A percentile compares a stretch with the other conserved stretches of the same genome.
Evolutionary conservation across 30 jellyfish, hydroid and myxozoan genomes (phyloP).

Genomic region (Aurelia aurita): DNA sequence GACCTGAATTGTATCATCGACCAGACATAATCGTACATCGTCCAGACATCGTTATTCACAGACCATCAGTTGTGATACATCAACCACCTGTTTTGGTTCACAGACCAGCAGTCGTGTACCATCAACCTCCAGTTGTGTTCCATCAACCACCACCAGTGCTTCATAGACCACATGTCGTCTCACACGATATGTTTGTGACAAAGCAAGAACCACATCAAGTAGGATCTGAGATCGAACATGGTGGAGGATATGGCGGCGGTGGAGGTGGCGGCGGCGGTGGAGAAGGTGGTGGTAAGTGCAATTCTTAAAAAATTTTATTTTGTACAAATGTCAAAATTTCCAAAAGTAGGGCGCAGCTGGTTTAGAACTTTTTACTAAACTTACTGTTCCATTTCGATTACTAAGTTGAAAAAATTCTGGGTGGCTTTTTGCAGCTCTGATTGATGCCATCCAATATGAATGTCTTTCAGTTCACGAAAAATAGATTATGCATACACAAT

Average conservation of each 20-base stretch:
- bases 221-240: slow-evolving; percentile 96
- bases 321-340: too few species aligned
- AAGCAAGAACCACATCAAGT: slow-evolving; percentile 93
- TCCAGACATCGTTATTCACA: slow-evolving; percentile 97
- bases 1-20: slow-evolving; percentile 97
- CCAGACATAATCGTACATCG: slow-evolving; percentile 97
- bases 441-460: too few species aligned
- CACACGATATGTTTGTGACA: slow-evolving; percentile 96
- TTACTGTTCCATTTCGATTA: too few species aligned
- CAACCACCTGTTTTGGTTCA: slow-evolving; percentile 98
- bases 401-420: too few species aligned
- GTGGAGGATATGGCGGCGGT: slow-evolving; percentile 84
- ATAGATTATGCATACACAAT: too few species aligned
- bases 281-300: slow-evolving; percentile 15
- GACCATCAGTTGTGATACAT: slow-evolving; percentile 99
- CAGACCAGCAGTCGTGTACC: slow-evolving; percentile 97
- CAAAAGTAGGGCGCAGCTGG: too few species aligned
- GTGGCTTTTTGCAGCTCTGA: too few species aligned
- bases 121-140: slow-evolving; percentile 99
- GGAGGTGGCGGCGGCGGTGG: slow-evolving; percentile 73
- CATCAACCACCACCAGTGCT: slow-evolving; percentile 99
- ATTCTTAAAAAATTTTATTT: neutral
- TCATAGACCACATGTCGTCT: slow-evolving; percentile 94
- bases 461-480: too few species aligned
- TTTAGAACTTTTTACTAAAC: too few species aligned